phyloP scores from a whole-genome alignment of 2,888 invertebrate genomes.

The Eupeodes latifasciatus region DNA sequence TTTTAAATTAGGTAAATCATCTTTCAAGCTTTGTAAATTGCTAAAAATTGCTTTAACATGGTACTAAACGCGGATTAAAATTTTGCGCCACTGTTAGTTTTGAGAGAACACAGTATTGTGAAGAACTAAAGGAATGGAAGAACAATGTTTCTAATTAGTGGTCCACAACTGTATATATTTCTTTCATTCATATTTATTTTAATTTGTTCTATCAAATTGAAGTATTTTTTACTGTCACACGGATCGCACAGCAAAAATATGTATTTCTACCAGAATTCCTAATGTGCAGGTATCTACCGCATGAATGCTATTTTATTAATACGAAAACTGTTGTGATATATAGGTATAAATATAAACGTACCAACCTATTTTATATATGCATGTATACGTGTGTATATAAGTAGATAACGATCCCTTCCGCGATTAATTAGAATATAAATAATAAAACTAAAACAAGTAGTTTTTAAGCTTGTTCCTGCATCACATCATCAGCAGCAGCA shows the following conservation, averaged over 20 bases:
- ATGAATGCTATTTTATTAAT: conserved; percentile 61
- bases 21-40: no score
- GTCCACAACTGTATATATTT: no score
- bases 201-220: neutral
- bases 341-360: neutral
- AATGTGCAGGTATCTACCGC: conserved; percentile 42
- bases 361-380: neutral
- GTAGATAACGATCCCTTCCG: conserved; percentile 24
- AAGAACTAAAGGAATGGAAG: no score
- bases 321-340: conserved; percentile 45
- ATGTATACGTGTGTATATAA: no score
- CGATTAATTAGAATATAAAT: conserved; percentile 67
- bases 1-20: no score
- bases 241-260: conserved; percentile 1
- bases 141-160: no score
- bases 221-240: neutral
- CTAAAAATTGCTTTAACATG: no score
- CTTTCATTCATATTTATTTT: no score
- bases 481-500: conserved; percentile 12
- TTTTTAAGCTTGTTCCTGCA: conserved; percentile 56
- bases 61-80: no score
- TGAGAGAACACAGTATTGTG: no score
- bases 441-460: conserved; percentile 46
- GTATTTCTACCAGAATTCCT: neutral
- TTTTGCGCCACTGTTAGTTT: no score